Conservation (phyloP, 1,140 invertebrate species). For the Daktulosphaira vitifoliae region DNA sequence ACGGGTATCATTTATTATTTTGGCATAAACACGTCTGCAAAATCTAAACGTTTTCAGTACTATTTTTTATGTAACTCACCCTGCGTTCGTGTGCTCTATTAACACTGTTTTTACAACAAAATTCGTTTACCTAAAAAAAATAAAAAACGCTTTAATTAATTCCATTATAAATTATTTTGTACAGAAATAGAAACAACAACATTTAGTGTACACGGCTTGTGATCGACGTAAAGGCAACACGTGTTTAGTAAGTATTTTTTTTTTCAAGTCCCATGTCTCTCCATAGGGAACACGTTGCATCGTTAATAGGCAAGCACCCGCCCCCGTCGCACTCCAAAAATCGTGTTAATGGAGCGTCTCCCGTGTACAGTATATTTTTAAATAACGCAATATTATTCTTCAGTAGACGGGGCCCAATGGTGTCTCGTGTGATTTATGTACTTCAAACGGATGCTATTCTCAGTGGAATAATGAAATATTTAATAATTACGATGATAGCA, state of each 20-base stretch:
- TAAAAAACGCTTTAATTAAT: background rate
- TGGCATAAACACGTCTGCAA: too few relatives aligned
- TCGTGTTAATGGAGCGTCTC: conserved; percentile 29
- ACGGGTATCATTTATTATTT: too few relatives aligned
- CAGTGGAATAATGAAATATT: too few relatives aligned
- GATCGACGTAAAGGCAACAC: background rate
- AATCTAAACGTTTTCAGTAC: too few relatives aligned
- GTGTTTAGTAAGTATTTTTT: conserved; percentile 22
- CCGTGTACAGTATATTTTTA: conserved; percentile 1
- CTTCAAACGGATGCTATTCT: conserved; percentile 11
- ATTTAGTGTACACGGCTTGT: background rate
- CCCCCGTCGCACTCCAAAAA: background rate
- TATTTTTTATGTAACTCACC: too few relatives aligned
- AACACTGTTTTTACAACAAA: too few relatives aligned
- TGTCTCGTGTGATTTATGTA: conserved; percentile 4
- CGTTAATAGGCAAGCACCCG: conserved; percentile 11
- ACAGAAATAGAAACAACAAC: background rate
- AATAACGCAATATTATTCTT: conserved; percentile 29
- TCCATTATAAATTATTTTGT: background rate
- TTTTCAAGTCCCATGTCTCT: background rate
- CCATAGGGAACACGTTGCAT: conserved; percentile 16
- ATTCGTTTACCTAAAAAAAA: conserved; percentile 16
- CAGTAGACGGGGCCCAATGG: background rate
- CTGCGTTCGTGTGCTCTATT: too few relatives aligned
- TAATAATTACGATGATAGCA: too few relatives aligned